Evolutionary conservation across 2,888 invertebrate genomes (phyloP), one percentile per base, ranked within the genome.

Genomic region (Xanthia icteritia): DNA sequence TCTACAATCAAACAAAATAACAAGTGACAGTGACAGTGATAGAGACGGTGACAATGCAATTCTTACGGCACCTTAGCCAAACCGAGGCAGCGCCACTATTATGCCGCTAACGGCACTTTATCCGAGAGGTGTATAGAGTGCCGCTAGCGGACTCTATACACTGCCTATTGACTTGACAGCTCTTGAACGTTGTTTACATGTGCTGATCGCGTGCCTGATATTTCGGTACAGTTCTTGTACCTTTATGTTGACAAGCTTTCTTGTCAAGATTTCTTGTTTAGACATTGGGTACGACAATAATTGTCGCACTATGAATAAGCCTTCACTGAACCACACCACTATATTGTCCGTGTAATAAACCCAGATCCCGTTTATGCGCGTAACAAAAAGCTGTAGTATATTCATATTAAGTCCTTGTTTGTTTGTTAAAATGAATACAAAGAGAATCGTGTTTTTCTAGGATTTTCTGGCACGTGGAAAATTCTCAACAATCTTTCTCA

Each of bases 341-440:
- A 3, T 23, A 42, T 42, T 64, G 51, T 31, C 5, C 6, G 9
- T 5, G 48, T 51, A 63, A 73, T 73, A 66, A 66, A 63, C 20
- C 31, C 54, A 31, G 54, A 72, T 60, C 54, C 27, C 23, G n/a
- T 83, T 79, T 63, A 66, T 27, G 11, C 15, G 15, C 51, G 23
- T 45, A 64, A 20, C 39, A 48, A 71, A 54, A 71, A 76, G 15
- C 56, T 31, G 11, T 39, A 23, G 4, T 51, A 17, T 23, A 61
- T 61, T 15, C 27, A 27, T 45, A 45, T 31, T 54, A 51, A 78
- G 5, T 60, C 11, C 48, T 48, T 51, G 17, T 77, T 73, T 63
- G 45, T 68, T 67, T 54, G 45, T 42, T 66, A 56, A 67, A 66
- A 45, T 61, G 1, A 15, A 23, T 36, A 27, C 13, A 11, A n/a